Conservation (phyloP, 1,140 invertebrate species). For the Camponotus floridanus region DNA sequence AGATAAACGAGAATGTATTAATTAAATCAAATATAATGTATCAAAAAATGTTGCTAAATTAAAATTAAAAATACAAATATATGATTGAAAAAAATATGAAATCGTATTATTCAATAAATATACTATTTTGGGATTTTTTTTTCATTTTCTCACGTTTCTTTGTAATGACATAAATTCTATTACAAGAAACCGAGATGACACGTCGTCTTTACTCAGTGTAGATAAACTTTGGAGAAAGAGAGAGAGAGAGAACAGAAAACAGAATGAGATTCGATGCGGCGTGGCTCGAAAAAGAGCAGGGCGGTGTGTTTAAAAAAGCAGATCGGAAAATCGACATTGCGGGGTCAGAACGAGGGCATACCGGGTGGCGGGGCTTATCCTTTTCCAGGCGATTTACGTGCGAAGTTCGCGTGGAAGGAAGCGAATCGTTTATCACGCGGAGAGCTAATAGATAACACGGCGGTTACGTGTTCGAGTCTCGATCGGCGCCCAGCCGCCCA, state of each 20-base stretch:
- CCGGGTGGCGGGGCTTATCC: slow-evolving; percentile 73
- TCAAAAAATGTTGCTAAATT: background rate
- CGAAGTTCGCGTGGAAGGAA: slow-evolving; percentile 79
- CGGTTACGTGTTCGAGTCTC: slow-evolving; percentile 75
- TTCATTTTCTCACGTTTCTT: background rate
- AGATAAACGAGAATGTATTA: no score
- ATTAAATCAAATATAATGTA: no score
- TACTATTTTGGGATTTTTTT: slow-evolving; percentile 8
- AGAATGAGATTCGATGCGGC: background rate
- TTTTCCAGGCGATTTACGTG: slow-evolving; percentile 79
- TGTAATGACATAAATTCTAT: background rate
- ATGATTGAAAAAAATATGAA: no score
- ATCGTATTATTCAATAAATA: background rate
- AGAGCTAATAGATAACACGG: slow-evolving; percentile 79
- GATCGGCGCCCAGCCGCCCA: slow-evolving; percentile 64
- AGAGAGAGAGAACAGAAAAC: background rate
- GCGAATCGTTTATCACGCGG: slow-evolving; percentile 79
- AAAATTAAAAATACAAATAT: background rate
- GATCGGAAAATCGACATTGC: slow-evolving; percentile 55
- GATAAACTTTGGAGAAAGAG: background rate
- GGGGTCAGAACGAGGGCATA: slow-evolving; percentile 40
- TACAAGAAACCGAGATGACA: background rate
- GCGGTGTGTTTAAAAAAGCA: slow-evolving; percentile 31
- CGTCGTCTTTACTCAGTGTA: background rate
- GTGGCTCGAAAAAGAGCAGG: slow-evolving; percentile 1